Evolutionary conservation across 1,140 invertebrate species (phyloP).

Genomic region (Eueides isabella): DNA sequence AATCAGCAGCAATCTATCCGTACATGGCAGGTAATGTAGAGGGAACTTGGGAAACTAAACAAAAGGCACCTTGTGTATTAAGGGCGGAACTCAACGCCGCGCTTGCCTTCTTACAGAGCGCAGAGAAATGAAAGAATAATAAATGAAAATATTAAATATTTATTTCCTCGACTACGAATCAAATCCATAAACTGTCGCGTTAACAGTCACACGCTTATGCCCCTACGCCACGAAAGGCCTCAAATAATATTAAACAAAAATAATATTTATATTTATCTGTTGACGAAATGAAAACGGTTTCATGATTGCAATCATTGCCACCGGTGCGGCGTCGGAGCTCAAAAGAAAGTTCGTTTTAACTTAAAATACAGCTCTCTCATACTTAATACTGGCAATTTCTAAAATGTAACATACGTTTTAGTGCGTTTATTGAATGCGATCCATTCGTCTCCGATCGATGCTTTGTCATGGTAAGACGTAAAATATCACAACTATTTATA

Average conservation of each 20-base stretch:
- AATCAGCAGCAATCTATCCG: too few species aligned
- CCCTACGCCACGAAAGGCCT: background rate
- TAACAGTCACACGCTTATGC: background rate
- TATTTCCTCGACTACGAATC: background rate
- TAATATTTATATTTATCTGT: constrained; percentile 10
- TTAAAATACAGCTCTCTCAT: constrained; percentile 43
- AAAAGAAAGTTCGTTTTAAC: constrained; percentile 42
- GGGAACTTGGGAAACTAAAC: too few species aligned
- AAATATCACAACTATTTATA: background rate
- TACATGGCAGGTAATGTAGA: too few species aligned
- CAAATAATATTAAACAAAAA: background rate
- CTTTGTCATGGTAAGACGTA: background rate
- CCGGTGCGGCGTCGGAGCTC: constrained; percentile 26
- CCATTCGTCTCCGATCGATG: background rate
- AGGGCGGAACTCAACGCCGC: background rate
- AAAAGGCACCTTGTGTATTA: too few species aligned
- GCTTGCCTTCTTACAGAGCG: background rate
- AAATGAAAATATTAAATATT: constrained; percentile 32
- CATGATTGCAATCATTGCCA: constrained; percentile 40
- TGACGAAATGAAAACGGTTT: constrained; percentile 40
- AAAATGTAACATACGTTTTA: constrained; percentile 32
- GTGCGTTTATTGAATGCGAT: constrained; percentile 22
- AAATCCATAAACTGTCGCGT: background rate
- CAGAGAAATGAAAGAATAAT: too few species aligned
- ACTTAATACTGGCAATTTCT: constrained; percentile 33